phyloP scores from a whole-genome alignment of 2,113 vertebrate species.

The Scomber scombrus region DNA sequence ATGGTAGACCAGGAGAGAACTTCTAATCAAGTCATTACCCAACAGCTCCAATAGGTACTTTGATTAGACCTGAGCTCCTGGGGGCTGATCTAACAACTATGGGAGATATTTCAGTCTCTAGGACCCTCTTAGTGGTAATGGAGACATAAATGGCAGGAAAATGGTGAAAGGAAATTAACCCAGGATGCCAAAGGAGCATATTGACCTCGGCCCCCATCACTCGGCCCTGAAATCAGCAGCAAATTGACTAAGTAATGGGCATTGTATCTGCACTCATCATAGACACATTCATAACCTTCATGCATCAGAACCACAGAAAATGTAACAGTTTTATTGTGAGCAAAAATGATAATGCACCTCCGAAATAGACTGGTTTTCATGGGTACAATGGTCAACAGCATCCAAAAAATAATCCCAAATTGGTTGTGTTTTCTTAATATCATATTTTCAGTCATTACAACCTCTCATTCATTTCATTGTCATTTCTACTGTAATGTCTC shows the following conservation, averaged over 20 bases:
- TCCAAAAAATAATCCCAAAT: too few relatives aligned
- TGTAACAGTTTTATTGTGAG: not conserved
- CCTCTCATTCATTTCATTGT: not conserved
- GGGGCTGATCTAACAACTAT: not conserved
- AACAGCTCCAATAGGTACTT: not conserved
- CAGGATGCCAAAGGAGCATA: conserved; percentile 40
- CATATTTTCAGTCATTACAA: not conserved
- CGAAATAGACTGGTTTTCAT: too few relatives aligned
- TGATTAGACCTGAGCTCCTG: not conserved
- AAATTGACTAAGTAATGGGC: conserved; percentile 32
- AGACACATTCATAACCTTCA: conserved; percentile 7
- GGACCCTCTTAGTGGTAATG: conserved; percentile 37
- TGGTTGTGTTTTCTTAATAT: not conserved
- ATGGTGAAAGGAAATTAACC: conserved; percentile 42
- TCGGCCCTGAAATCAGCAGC: conserved; percentile 14
- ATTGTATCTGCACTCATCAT: conserved; percentile 7
- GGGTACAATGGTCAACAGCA: too few relatives aligned
- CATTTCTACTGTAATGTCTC: not conserved
- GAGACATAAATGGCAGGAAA: conserved; percentile 36
- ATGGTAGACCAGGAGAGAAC: not conserved
- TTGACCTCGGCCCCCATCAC: conserved; percentile 36
- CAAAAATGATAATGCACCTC: too few relatives aligned
- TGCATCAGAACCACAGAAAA: not conserved
- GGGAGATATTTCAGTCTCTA: not conserved
- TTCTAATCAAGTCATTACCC: not conserved